Conservation (phyloP, 1,140 invertebrate genomes). For the Agraylea sexmaculata region DNA sequence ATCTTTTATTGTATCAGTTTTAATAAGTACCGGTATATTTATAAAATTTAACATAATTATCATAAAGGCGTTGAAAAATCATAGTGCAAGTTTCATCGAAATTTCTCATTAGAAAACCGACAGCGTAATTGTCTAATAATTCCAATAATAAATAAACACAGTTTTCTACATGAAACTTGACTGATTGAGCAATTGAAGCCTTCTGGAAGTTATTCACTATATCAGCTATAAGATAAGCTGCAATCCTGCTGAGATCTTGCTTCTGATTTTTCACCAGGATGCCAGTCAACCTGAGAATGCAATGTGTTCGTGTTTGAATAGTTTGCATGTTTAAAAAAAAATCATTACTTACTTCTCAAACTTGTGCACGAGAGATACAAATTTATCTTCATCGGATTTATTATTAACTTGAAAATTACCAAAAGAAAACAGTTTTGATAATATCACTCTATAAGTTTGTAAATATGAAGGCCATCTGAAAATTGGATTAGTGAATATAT, state of each 20-base stretch:
- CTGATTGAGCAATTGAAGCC: constrained; percentile 9
- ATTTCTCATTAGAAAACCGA: constrained; percentile 17
- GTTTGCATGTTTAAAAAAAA: not conserved
- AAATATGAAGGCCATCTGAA: constrained; percentile 17
- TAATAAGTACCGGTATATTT: constrained; percentile 16
- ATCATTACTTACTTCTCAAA: constrained; percentile 14
- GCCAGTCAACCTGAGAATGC: constrained; percentile 11
- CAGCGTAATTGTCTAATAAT: constrained; percentile 13
- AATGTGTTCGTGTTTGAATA: not conserved
- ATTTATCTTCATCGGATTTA: constrained; percentile 10
- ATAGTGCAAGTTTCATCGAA: constrained; percentile 9
- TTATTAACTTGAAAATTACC: constrained; percentile 3
- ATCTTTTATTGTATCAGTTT: not conserved
- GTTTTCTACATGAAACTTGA: constrained; percentile 17
- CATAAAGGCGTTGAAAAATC: constrained; percentile 14
- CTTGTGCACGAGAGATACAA: constrained; percentile 7
- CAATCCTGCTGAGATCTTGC: constrained; percentile 14
- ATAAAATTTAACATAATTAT: constrained; percentile 17
- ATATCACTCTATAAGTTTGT: constrained; percentile 15
- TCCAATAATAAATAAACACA: constrained; percentile 12
- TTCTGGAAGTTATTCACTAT: constrained; percentile 12
- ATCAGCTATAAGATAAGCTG: constrained; percentile 15
- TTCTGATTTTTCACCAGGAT: constrained; percentile 15
- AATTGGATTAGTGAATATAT: not conserved
- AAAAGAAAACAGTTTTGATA: too few species aligned